Evolutionary conservation across 2,888 invertebrate genomes (phyloP).

Genomic region (Drosophila austrosaltans): DNA sequence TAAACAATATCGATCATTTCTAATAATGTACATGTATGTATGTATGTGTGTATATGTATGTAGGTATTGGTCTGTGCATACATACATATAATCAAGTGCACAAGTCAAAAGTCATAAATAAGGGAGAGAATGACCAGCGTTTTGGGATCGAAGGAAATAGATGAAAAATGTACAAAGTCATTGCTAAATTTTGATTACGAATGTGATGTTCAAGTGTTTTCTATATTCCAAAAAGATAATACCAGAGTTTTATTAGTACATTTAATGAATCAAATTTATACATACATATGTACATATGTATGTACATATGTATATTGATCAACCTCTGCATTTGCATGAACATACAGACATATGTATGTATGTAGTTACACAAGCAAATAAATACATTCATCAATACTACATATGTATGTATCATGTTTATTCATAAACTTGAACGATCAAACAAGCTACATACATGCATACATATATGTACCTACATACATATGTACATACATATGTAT

Average conservation of each 20-base stretch:
- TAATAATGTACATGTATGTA: background rate
- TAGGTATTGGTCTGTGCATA: background rate
- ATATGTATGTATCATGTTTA: background rate
- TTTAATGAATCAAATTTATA: constrained; percentile 1
- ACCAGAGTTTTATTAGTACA: background rate
- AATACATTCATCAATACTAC: background rate
- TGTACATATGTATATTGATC: background rate
- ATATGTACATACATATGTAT: background rate
- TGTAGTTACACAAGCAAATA: background rate
- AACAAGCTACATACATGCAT: constrained; percentile 19
- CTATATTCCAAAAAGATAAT: constrained; percentile 18
- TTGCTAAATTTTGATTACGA: constrained; percentile 8
- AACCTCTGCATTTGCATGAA: background rate
- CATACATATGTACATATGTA: background rate
- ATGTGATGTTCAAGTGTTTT: constrained; percentile 23
- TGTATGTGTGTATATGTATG: too few relatives aligned
- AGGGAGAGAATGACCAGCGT: constrained; percentile 43
- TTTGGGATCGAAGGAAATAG: constrained; percentile 29
- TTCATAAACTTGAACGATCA: constrained; percentile 18
- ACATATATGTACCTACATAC: too few relatives aligned
- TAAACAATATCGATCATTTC: background rate
- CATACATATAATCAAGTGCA: background rate
- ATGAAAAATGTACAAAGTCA: constrained; percentile 38
- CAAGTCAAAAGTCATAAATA: constrained; percentile 34
- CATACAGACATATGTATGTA: background rate